Base-by-base conservation (phyloP, 2,888 invertebrate genomes). In the Amphipoea lucens region DNA sequence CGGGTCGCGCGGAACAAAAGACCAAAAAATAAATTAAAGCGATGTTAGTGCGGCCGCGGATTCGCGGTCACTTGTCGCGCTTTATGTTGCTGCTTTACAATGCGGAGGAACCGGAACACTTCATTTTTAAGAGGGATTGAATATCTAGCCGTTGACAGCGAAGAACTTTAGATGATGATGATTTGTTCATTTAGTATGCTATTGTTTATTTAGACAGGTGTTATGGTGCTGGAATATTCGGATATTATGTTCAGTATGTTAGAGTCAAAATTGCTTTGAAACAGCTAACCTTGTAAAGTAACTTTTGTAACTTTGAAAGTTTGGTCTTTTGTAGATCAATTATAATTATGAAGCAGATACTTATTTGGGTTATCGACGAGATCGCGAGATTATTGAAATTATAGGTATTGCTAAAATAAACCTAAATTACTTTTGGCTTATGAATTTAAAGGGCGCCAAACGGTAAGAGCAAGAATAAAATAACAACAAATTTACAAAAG, bases 1-100 rank as follows among this genome's bases (percentile, higher is more conserved):
- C 76, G 74, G 40, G 57, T 60, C 54, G 67, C 45, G 74, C 75
- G 68, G 72, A 17, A 80, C 66, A 76, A 78, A 67, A 62, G 57
- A 78, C 4, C 42, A 45, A 57, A 74, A 70, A 68, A 45, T 63
- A 78, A 86, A 83, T 63, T 2, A 67, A 74, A 36, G 42, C 48
- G 42, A 66, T 54, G 63, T 70, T 65, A 67, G 57, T 42, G 76
- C 57, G 79, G 74, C 71, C 70, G 83, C 45, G 12, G 45, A 48
- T 4, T 14, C 48, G 48, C 48, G 48, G 12, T 63, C 73, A 76
- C 51, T 63, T 60, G 67, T 63, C 68, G 60, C 62, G 69, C 42
- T 75, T n/a, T 54, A 54, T 66, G 45, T 74, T 17, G 29, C 51
- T n/a, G 20, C 17, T 14, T 11, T 42, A 48, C 23, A 2, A 6